These are phyloP conservation scores for Odontocerum albicorne DNA, from an alignment of 2,888 invertebrate genomes.

Conservation along the genomic window DNA sequence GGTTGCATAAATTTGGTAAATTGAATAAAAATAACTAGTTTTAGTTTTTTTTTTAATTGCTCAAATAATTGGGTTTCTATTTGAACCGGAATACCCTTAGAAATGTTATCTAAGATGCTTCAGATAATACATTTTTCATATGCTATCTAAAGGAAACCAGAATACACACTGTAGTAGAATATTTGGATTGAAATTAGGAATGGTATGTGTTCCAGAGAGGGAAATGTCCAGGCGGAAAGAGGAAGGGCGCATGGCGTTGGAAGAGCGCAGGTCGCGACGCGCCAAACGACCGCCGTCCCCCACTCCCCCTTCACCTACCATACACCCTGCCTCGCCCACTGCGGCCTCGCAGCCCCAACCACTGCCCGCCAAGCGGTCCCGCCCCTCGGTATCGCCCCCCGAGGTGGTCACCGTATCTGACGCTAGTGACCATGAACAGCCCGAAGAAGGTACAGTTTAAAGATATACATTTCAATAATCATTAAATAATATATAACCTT, in stretches of 20 bases:
- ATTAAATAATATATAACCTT: no score
- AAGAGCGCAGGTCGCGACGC: slow-evolving; percentile 67
- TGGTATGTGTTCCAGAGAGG: slow-evolving; percentile 52
- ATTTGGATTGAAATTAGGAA: neutral
- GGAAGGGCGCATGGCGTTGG: slow-evolving; percentile 70
- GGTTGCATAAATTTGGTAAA: no score
- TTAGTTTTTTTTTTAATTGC: no score
- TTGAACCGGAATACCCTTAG: no score
- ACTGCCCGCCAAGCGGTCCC: slow-evolving; percentile 29
- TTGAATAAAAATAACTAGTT: no score
- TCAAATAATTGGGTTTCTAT: no score
- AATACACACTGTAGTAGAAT: slow-evolving; percentile 1
- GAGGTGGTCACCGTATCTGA: slow-evolving; percentile 56
- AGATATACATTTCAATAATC: no score
- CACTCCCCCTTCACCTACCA: slow-evolving; percentile 38
- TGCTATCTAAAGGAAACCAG: neutral
- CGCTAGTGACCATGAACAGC: slow-evolving; percentile 55
- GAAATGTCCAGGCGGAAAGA: slow-evolving; percentile 80
- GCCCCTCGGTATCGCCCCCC: slow-evolving; percentile 42
- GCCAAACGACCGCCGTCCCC: slow-evolving; percentile 51
- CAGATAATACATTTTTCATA: no score
- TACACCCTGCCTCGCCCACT: slow-evolving; percentile 41
- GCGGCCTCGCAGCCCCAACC: slow-evolving; percentile 44
- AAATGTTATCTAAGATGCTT: no score
- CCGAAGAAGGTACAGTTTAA: slow-evolving; percentile 44